These are phyloP conservation scores for Penaeus vannamei DNA, from an alignment of 1,140 invertebrate species.

Conservation along the genomic window DNA sequence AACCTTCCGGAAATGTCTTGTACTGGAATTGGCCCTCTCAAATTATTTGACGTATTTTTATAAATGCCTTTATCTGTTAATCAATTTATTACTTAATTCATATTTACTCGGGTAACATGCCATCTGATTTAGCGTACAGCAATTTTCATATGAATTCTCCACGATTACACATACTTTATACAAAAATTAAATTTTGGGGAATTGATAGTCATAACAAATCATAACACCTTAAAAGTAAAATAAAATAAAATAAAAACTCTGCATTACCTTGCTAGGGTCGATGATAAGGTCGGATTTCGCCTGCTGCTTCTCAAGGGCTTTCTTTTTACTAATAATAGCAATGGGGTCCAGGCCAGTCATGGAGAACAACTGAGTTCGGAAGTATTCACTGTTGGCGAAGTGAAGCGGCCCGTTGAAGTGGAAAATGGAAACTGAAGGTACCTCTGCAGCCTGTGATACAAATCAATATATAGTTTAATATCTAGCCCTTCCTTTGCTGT, in stretches of 20 bases:
- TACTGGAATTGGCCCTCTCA: too few species aligned
- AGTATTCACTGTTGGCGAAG: conserved; percentile 81
- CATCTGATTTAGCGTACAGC: too few species aligned
- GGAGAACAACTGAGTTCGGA: conserved; percentile 77
- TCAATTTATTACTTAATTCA: too few species aligned
- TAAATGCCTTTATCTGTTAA: too few species aligned
- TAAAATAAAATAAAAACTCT: neutral
- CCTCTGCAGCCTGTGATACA: conserved; percentile 77
- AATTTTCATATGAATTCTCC: too few species aligned
- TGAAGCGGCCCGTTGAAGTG: conserved; percentile 84
- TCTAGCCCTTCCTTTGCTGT: neutral
- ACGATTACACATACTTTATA: neutral
- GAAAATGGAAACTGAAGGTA: conserved; percentile 82
- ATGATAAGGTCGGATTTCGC: conserved; percentile 9
- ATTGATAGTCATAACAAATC: neutral
- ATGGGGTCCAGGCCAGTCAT: conserved; percentile 74
- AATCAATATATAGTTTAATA: neutral
- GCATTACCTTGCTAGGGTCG: conserved; percentile 16
- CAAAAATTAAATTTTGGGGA: too few species aligned
- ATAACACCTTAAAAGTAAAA: neutral
- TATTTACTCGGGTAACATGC: too few species aligned
- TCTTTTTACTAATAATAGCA: conserved; percentile 13
- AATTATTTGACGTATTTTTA: too few species aligned
- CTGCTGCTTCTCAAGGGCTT: neutral
- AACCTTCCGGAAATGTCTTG: too few species aligned